Evolutionary conservation across 1,140 invertebrate species (phyloP).

Genomic region (Mya arenaria): DNA sequence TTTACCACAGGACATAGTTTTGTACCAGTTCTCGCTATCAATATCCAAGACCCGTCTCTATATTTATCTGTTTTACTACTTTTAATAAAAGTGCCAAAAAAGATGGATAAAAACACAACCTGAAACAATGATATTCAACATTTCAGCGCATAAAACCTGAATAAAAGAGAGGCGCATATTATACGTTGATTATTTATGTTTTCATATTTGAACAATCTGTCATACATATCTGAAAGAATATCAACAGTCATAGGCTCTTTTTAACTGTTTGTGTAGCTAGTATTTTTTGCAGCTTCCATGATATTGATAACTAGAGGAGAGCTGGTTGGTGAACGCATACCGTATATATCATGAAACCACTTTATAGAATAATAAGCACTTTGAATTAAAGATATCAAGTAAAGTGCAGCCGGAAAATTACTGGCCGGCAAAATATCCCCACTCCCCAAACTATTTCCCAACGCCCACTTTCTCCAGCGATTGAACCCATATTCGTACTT

Average conservation of each 20-base stretch:
- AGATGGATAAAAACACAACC: constrained; percentile 12
- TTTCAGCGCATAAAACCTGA: constrained; percentile 53
- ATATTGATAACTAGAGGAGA: constrained; percentile 16
- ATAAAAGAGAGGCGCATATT: constrained; percentile 48
- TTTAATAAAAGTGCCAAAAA: constrained; percentile 33
- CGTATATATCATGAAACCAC: constrained; percentile 31
- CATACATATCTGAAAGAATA: constrained; percentile 11
- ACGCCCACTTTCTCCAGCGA: constrained; percentile 26
- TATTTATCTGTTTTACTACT: constrained; percentile 54
- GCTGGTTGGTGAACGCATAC: not conserved
- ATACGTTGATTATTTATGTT: constrained; percentile 35
- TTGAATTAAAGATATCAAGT: constrained; percentile 39
- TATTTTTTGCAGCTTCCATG: constrained; percentile 29
- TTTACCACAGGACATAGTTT: constrained; percentile 31
- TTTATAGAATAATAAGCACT: constrained; percentile 35
- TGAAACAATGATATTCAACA: constrained; percentile 27
- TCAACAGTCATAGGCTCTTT: constrained; percentile 47
- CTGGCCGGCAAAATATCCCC: constrained; percentile 30
- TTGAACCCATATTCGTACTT: constrained; percentile 16
- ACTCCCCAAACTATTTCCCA: not conserved
- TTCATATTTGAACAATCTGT: not conserved
- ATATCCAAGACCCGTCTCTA: constrained; percentile 32
- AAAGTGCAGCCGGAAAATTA: constrained; percentile 14
- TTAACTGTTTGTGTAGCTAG: constrained; percentile 16
- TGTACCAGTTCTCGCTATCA: constrained; percentile 28